Percentiles rank a stretch among this genome's conserved stretches.
phyloP scores from a whole-genome alignment of 1,140 invertebrate genomes.

The Leptinotarsa texana region DNA sequence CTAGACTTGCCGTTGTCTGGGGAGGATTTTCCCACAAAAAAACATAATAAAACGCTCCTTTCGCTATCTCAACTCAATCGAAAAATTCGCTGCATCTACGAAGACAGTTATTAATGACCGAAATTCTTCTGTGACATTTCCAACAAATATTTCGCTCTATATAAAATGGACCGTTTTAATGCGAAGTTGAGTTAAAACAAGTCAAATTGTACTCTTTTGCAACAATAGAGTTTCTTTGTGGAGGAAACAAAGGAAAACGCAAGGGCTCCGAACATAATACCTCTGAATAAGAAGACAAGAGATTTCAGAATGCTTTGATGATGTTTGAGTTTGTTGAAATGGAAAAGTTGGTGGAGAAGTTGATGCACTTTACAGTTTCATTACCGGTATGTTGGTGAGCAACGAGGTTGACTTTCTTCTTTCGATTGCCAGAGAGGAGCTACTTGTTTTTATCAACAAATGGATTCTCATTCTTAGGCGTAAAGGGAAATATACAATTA shows the following conservation, averaged over 20 bases:
- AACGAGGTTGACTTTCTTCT: neutral
- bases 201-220: constrained; percentile 21
- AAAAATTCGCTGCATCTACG: constrained; percentile 16
- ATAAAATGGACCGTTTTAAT: constrained; percentile 24
- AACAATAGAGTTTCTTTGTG: constrained; percentile 22
- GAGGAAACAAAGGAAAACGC: constrained; percentile 18
- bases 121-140: constrained; percentile 26
- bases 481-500: no score
- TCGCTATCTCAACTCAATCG: constrained; percentile 19
- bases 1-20: no score
- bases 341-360: neutral
- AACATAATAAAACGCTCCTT: neutral
- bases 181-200: constrained; percentile 23
- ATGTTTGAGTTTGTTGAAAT: constrained; percentile 17
- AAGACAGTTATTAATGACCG: constrained; percentile 18
- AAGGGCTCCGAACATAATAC: constrained; percentile 17
- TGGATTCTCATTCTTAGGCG: no score
- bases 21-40: neutral
- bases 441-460: no score
- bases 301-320: constrained; percentile 19
- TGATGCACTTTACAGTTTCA: constrained; percentile 12
- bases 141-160: constrained; percentile 11
- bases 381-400: neutral
- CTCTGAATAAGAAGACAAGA: constrained; percentile 15
- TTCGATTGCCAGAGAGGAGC: neutral